A percentile compares a stretch with the other conserved stretches of the same genome.
Evolutionary conservation across 2,888 invertebrate genomes (phyloP).

Genomic region (Xanthia togata): DNA sequence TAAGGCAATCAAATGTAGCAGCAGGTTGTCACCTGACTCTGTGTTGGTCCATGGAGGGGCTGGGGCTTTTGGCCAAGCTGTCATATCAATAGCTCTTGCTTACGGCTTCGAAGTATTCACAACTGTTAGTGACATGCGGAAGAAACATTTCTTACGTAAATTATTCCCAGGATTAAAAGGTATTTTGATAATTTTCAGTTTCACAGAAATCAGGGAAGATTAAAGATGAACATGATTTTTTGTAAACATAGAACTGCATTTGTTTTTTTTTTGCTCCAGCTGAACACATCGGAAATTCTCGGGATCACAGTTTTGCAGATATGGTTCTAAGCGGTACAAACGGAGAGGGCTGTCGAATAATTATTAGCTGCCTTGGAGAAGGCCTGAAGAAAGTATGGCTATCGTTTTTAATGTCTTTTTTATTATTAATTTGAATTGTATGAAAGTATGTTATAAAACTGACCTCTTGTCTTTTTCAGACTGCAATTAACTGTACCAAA

Average conservation of each 20-base stretch:
- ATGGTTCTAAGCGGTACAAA: conserved; percentile 54
- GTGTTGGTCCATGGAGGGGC: conserved; percentile 59
- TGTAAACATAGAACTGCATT: too few species aligned
- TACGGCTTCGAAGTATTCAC: conserved; percentile 69
- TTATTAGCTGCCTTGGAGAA: conserved; percentile 73
- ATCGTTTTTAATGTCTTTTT: neutral
- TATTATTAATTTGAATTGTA: neutral
- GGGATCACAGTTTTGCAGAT: conserved; percentile 70
- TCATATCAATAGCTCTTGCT: conserved; percentile 69
- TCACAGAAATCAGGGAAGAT: too few species aligned
- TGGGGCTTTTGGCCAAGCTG: conserved; percentile 71
- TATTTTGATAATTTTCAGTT: conserved; percentile 5
- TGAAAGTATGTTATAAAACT: neutral
- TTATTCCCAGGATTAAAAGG: conserved; percentile 68
- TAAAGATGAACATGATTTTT: too few species aligned
- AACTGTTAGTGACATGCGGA: conserved; percentile 72
- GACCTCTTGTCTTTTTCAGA: conserved; percentile 63
- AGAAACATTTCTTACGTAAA: conserved; percentile 71
- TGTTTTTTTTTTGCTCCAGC: too few species aligned
- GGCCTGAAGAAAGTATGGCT: conserved; percentile 76
- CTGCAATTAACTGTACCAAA: conserved; percentile 64
- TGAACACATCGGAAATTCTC: too few species aligned
- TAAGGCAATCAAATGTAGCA: too few species aligned
- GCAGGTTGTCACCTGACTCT: too few species aligned
- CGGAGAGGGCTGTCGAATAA: conserved; percentile 70